These are phyloP conservation scores for Orchestia grillus DNA, from an alignment of 1,140 invertebrate species.

Conservation along the genomic window DNA sequence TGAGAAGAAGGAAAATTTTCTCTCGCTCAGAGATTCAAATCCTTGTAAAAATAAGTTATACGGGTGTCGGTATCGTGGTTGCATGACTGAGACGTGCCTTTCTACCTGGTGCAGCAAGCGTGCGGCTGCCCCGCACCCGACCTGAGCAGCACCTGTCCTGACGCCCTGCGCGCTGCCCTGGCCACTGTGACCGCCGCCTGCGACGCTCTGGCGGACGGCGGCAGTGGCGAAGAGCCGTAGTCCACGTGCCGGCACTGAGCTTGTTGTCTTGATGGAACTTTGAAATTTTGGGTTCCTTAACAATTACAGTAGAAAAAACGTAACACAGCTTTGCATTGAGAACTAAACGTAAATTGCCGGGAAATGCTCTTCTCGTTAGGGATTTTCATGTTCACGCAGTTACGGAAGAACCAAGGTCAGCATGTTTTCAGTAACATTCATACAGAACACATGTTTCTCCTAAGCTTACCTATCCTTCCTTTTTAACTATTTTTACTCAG, in stretches of 20 bases:
- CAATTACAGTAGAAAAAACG: neutral
- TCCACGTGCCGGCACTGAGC: neutral
- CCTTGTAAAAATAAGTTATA: too few relatives aligned
- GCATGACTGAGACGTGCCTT: neutral
- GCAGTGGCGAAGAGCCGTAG: neutral
- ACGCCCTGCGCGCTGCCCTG: neutral
- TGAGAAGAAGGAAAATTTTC: too few relatives aligned
- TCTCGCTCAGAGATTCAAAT: too few relatives aligned
- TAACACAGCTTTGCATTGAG: neutral
- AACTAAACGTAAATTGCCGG: neutral
- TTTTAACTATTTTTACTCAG: too few relatives aligned
- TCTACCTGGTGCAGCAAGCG: neutral
- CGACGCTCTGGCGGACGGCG: neutral
- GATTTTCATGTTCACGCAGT: too few relatives aligned
- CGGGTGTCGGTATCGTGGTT: neutral
- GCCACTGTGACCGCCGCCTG: neutral
- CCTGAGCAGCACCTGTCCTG: slow-evolving; percentile 3
- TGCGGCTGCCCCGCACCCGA: neutral
- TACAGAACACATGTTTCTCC: too few relatives aligned
- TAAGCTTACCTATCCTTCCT: too few relatives aligned
- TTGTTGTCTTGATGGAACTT: neutral
- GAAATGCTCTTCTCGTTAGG: too few relatives aligned
- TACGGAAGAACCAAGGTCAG: too few relatives aligned
- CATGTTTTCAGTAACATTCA: too few relatives aligned
- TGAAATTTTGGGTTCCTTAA: neutral